Base-by-base conservation (phyloP, 2,888 invertebrate species). In the Amitus sp. region DNA sequence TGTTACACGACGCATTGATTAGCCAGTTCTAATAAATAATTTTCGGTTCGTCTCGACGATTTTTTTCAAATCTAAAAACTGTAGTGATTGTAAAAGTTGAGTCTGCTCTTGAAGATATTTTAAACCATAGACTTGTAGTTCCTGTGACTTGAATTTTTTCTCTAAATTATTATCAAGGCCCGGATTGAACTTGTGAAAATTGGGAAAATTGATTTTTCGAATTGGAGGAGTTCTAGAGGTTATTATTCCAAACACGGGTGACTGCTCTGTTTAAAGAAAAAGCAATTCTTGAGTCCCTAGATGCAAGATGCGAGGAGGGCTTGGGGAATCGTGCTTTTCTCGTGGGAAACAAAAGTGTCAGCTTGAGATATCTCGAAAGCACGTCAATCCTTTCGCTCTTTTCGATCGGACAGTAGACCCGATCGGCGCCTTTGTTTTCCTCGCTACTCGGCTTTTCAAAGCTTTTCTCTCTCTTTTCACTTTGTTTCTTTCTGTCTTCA, bases 331-430 rank as follows among this genome's bases (percentile, higher is more conserved):
- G 67, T 65, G 64, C 66, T 64, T 54, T 65, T 70, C 54, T 48
- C 62, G 45, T 30, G 55, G 67, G 61, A 73, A 68, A 74, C 73
- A 73, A 74, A 74, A 72, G 73, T 74, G 72, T 73, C 74, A 73
- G 68, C 68, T 60, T 62, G 69, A 68, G 70, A 73, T 72, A 71
- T 73, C 73, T 71, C 66, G 70, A 68, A 73, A 71, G 67, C 67
- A 71, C 73, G 72, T 72, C 76, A 78, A 79, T 78, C 78, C 78
- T 79, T 79, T 78, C 68, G 65, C 45, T 61, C 59, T 50, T 55
- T 64, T 60, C 72, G 73, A 73, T 76, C 73, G 74, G 70, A 72
- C 71, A 70, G 69, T 66, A 69, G 60, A 59, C 57, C 67, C 65
- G 65, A 68, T 65, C 66, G 65, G 65, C 62, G 66, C 68, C 66